These are phyloP conservation scores for Balearica regulorum DNA, from an alignment of 2,797 vertebrate genomes.

Conservation along the genomic window DNA sequence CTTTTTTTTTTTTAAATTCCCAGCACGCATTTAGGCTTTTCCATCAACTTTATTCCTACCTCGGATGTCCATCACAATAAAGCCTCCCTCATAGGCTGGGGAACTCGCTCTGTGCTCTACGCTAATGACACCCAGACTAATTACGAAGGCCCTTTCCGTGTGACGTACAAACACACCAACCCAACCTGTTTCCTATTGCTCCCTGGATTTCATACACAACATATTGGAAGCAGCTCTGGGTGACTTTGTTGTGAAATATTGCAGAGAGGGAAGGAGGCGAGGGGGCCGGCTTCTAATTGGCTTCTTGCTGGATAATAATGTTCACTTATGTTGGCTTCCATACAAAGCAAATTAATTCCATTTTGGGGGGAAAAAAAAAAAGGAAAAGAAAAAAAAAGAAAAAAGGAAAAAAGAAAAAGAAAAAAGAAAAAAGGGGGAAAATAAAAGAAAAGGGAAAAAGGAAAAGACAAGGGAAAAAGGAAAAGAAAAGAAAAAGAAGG, in stretches of 20 bases:
- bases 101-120: not conserved
- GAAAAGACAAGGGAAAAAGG: rapidly evolving
- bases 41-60: not conserved
- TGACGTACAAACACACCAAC: slow-evolving; percentile 48
- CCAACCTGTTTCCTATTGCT: slow-evolving; percentile 52
- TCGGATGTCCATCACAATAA: slow-evolving; percentile 9
- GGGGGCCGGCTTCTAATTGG: not conserved
- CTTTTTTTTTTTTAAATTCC: not conserved
- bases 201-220: slow-evolving; percentile 30
- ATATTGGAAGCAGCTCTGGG: slow-evolving; percentile 34
- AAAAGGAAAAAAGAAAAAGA: too few relatives aligned
- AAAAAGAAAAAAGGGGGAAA: too few relatives aligned
- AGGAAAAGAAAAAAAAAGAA: too few relatives aligned
- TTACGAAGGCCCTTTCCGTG: slow-evolving; percentile 52
- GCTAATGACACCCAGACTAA: slow-evolving; percentile 63
- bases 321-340: not conserved
- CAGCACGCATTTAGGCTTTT: not conserved
- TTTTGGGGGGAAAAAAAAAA: not conserved
- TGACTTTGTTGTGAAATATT: slow-evolving; percentile 24
- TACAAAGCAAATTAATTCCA: not conserved
- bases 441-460: too few relatives aligned
- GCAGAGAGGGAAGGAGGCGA: not conserved
- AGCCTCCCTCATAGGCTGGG: slow-evolving; percentile 31
- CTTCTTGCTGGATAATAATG: not conserved
- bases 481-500: too few relatives aligned